phyloP scores from a whole-genome alignment of 2,797 vertebrate genomes.

The Danionella dracula region DNA sequence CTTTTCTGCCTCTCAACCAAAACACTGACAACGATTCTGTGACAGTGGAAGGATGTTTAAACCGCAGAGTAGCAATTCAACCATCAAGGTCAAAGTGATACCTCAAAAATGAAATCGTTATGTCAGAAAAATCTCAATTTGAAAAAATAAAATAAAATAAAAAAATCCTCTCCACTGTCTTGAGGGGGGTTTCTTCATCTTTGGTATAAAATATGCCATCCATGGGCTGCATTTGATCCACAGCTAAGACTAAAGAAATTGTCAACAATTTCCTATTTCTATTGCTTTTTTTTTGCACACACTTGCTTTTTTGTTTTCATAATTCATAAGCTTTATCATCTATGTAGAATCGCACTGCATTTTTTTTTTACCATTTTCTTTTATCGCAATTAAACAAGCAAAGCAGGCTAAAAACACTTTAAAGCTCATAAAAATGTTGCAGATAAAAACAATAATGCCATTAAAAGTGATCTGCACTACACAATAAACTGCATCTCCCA shows the following conservation, averaged over 20 bases:
- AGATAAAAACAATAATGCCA: conserved; percentile 86
- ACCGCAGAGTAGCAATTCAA: conserved; percentile 75
- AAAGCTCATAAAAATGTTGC: conserved; percentile 87
- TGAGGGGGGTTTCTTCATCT: conserved; percentile 85
- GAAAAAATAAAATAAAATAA: conserved; percentile 55
- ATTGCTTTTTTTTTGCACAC: conserved; percentile 90
- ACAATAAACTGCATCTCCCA: conserved; percentile 77
- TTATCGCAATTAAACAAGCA: conserved; percentile 91
- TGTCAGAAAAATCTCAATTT: conserved; percentile 41
- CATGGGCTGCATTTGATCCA: conserved; percentile 91
- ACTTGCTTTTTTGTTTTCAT: conserved; percentile 60
- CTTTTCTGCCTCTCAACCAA: conserved; percentile 19
- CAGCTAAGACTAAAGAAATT: conserved; percentile 95
- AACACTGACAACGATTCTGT: conserved; percentile 48
- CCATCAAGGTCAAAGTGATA: conserved; percentile 81
- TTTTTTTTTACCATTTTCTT: conserved; percentile 53
- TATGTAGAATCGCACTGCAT: conserved; percentile 60
- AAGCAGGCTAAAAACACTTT: conserved; percentile 88
- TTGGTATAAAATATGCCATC: conserved; percentile 99
- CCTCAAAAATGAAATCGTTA: conserved; percentile 52
- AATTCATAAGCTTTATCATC: conserved; percentile 80
- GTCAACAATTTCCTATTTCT: conserved; percentile 98
- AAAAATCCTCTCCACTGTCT: conserved; percentile 81
- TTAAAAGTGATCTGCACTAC: conserved; percentile 78
- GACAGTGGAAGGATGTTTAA: conserved; percentile 83